Percentiles rank a stretch among this genome's conserved stretches.
These are phyloP conservation scores for Oxygymnocypris stewartii DNA, from an alignment of 2,113 vertebrate genomes.

Conservation along the genomic window DNA sequence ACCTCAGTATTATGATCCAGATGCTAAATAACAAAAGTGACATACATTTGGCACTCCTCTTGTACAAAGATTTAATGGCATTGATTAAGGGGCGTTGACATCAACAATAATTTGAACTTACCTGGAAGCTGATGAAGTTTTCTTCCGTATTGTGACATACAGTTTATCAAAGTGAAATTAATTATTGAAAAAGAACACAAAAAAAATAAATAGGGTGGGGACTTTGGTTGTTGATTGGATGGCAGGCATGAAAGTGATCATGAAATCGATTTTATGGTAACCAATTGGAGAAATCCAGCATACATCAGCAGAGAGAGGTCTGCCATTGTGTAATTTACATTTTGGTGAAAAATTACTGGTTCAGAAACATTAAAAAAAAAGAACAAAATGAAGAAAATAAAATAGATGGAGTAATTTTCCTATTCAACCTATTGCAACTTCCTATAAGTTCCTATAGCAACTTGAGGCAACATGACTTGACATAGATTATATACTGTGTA, in stretches of 20 bases:
- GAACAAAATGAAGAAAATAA: not conserved
- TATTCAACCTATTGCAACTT: no score
- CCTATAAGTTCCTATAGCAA: no score
- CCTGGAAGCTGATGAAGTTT: not conserved
- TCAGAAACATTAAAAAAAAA: not conserved
- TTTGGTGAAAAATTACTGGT: not conserved
- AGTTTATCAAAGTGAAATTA: not conserved
- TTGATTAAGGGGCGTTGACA: not conserved
- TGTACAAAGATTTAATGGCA: not conserved
- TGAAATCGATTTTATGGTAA: not conserved
- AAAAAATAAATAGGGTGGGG: not conserved
- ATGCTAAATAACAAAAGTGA: conserved; percentile 39
- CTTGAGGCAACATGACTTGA: not conserved
- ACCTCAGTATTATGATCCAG: not conserved
- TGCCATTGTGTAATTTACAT: not conserved
- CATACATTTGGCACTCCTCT: not conserved
- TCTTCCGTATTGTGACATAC: not conserved
- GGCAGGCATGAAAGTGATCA: not conserved
- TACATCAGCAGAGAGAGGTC: not conserved
- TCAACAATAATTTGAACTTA: not conserved
- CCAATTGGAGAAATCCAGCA: not conserved
- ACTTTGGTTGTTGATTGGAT: not conserved
- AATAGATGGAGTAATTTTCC: not conserved
- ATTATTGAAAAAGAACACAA: not conserved
- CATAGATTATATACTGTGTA: not conserved